Conservation (phyloP, 2,888 invertebrate species). For the Entomobrya multifasciata region DNA sequence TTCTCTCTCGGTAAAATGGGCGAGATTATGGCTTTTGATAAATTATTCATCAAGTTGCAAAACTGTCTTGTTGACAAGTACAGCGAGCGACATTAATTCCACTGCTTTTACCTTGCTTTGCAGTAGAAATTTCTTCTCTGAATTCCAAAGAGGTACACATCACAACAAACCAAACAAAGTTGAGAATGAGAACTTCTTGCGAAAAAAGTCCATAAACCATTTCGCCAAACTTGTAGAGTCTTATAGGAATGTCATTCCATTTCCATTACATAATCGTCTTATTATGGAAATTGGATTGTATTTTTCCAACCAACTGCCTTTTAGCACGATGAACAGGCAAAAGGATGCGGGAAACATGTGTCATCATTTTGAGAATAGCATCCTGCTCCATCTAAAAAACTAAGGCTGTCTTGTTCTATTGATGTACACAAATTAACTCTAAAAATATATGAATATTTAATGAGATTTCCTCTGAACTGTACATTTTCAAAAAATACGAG, state of each 20-base stretch:
- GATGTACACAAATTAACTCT: no score
- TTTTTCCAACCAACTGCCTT: neutral
- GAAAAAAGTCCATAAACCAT: neutral
- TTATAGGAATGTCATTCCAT: slow-evolving; percentile 17
- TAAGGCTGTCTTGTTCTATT: no score
- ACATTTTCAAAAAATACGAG: no score
- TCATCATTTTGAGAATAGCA: neutral
- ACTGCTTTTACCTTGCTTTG: no score
- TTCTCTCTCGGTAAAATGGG: slow-evolving; percentile 7
- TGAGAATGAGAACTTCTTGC: neutral
- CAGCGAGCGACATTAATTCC: neutral
- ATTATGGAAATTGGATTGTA: slow-evolving; percentile 36
- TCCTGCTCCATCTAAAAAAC: no score
- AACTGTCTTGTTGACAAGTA: neutral
- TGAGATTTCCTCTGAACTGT: no score
- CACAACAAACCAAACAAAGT: neutral
- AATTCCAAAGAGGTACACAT: neutral
- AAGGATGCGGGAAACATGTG: neutral
- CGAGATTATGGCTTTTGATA: slow-evolving; percentile 18
- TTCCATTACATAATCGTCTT: slow-evolving; percentile 37
- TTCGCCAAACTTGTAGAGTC: neutral
- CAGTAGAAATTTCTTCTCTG: neutral
- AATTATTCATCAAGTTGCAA: slow-evolving; percentile 20
- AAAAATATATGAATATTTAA: no score
- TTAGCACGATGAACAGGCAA: neutral